Conservation (phyloP, 1,140 invertebrate species). For the Megalopta genalis region DNA sequence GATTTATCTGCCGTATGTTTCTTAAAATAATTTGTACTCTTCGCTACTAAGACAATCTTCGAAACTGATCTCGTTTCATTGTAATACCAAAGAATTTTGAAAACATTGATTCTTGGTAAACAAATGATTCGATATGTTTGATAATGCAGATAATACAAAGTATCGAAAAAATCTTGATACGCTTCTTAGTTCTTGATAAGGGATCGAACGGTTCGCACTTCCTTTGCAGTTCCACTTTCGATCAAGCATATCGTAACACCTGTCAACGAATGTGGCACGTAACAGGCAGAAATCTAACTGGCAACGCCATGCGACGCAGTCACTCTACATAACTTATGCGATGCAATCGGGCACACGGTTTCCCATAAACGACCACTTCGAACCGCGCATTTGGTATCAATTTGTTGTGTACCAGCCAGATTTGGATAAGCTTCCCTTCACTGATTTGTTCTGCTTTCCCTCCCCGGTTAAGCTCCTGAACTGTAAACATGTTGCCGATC, state of each 20-base stretch:
- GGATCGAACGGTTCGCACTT: too few species aligned
- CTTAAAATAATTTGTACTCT: too few species aligned
- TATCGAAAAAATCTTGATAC: too few species aligned
- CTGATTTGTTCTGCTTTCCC: constrained; percentile 44
- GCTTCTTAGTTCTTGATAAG: too few species aligned
- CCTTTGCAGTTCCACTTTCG: background rate
- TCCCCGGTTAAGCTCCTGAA: background rate
- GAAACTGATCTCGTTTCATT: too few species aligned
- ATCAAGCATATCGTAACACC: constrained; percentile 29
- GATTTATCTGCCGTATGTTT: too few species aligned
- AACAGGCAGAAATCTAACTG: background rate
- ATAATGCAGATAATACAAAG: too few species aligned
- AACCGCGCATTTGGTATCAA: constrained; percentile 18
- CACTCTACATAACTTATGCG: constrained; percentile 18
- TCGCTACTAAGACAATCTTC: too few species aligned
- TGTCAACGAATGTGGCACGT: background rate
- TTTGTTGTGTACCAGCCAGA: constrained; percentile 14
- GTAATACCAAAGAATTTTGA: too few species aligned
- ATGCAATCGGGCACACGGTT: background rate
- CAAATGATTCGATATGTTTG: too few species aligned
- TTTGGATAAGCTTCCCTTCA: constrained; percentile 19
- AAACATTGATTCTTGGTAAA: too few species aligned
- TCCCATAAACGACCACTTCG: constrained; percentile 22
- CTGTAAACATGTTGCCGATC: constrained; percentile 8
- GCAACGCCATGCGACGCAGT: background rate